Conservation (phyloP, 2,888 invertebrate genomes). For the Himalopsyche tibetana region DNA sequence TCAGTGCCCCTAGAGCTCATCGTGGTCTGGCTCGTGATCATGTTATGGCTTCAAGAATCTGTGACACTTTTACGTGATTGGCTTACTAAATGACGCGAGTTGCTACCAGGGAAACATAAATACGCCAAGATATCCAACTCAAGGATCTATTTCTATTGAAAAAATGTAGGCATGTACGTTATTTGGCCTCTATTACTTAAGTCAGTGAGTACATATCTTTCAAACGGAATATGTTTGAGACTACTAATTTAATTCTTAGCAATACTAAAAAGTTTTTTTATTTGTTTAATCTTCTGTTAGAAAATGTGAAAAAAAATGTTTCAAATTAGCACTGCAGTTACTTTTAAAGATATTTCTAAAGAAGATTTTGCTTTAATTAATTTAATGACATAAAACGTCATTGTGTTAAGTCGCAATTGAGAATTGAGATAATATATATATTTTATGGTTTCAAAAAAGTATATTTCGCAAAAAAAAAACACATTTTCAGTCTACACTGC, state of each 20-base stretch:
- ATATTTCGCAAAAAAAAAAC: too few species aligned
- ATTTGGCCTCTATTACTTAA: constrained; percentile 11
- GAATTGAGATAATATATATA: too few species aligned
- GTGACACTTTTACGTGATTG: constrained; percentile 63
- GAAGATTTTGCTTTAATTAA: too few species aligned
- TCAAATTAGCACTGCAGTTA: too few species aligned
- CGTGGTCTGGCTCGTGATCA: background rate
- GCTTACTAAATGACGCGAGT: constrained; percentile 53
- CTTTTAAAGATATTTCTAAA: too few species aligned
- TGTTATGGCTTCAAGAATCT: constrained; percentile 27
- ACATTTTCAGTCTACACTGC: too few species aligned
- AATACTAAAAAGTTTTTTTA: too few species aligned
- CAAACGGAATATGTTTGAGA: background rate
- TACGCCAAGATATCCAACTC: background rate
- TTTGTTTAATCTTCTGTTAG: too few species aligned
- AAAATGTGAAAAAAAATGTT: too few species aligned
- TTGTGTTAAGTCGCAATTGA: too few species aligned
- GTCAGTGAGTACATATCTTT: background rate
- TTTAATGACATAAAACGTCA: too few species aligned
- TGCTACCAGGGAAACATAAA: constrained; percentile 31
- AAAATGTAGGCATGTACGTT: constrained; percentile 4
- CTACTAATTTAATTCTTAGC: background rate
- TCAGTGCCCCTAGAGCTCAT: background rate
- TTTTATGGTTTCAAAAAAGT: too few species aligned
- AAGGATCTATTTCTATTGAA: constrained; percentile 30